phyloP scores from a whole-genome alignment of 2,888 invertebrate genomes.

The Nomada lathburiana region DNA sequence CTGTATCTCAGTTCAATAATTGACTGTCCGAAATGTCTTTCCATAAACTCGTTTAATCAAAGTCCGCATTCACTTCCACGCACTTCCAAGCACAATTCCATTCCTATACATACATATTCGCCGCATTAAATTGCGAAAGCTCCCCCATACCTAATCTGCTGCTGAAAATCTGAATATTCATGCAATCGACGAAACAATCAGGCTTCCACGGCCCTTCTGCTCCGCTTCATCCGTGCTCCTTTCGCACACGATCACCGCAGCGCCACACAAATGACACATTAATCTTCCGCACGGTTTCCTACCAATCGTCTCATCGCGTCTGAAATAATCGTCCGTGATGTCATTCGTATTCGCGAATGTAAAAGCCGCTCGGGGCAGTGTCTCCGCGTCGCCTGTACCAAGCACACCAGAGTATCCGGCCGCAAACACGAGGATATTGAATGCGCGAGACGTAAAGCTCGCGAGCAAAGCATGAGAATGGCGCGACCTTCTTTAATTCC shows the following conservation, averaged over 20 bases:
- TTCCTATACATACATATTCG: too few species aligned
- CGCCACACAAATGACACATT: not conserved
- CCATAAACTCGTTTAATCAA: too few species aligned
- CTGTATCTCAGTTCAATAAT: too few species aligned
- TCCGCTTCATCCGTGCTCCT: not conserved
- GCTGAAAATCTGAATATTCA: too few species aligned
- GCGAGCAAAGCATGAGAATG: constrained; percentile 48
- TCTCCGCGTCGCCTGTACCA: not conserved
- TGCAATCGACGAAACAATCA: not conserved
- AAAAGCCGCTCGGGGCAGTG: not conserved
- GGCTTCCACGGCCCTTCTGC: not conserved
- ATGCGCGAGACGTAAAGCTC: not conserved
- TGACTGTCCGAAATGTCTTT: too few species aligned
- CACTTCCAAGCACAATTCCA: too few species aligned
- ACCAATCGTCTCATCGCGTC: not conserved
- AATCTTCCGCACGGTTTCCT: not conserved
- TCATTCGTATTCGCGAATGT: not conserved
- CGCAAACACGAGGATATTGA: not conserved
- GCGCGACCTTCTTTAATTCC: constrained; percentile 44
- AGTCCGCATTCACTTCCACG: too few species aligned
- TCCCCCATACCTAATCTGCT: too few species aligned
- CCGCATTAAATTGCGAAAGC: too few species aligned
- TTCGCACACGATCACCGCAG: not conserved
- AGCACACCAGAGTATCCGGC: not conserved
- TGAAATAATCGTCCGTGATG: constrained; percentile 12